phyloP scores from a whole-genome alignment of 2,113 vertebrate genomes.

The Ailuropoda melanoleuca region DNA sequence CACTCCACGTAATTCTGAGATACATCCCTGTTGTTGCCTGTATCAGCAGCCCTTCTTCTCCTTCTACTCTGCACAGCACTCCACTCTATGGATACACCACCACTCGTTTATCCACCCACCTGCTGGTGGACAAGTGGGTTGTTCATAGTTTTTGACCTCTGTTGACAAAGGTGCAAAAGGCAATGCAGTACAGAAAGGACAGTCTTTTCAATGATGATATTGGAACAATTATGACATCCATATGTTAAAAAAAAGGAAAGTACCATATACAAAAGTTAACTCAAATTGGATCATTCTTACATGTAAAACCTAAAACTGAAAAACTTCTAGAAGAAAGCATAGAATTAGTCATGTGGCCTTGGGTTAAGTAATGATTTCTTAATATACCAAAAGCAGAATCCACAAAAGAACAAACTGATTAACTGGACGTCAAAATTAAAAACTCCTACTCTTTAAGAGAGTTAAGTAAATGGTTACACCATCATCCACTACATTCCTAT shows the following conservation, averaged over 20 bases:
- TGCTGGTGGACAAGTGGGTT: not conserved
- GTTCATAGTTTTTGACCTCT: not conserved
- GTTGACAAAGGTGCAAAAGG: not conserved
- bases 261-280: not conserved
- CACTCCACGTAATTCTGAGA: not conserved
- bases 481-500: not conserved
- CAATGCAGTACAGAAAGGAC: not conserved
- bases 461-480: not conserved
- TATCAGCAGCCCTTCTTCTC: not conserved
- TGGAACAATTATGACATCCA: not conserved
- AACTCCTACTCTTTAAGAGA: conserved; percentile 2
- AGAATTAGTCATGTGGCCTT: not conserved
- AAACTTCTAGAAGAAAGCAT: not conserved
- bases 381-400: conserved; percentile 3
- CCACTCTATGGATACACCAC: not conserved
- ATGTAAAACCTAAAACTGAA: not conserved
- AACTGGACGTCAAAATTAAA: not conserved
- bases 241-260: not conserved
- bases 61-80: not conserved
- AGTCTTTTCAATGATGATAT: not conserved
- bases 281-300: not conserved
- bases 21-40: not conserved
- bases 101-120: not conserved
- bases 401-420: not conserved
- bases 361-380: not conserved